Conservation (phyloP, 2,888 invertebrate genomes). For the Phymatocera aterrima region DNA sequence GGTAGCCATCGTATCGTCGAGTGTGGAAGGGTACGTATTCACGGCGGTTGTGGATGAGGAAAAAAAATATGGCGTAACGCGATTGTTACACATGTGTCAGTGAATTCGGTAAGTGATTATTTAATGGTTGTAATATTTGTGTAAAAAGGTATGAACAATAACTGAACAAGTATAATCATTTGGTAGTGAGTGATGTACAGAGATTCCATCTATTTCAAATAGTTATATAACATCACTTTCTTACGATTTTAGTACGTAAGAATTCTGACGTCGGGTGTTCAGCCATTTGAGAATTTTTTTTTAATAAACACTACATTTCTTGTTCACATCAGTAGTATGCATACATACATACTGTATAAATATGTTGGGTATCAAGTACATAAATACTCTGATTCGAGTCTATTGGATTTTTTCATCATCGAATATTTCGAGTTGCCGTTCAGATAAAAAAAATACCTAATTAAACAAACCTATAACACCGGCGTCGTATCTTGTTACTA, state of each 20-base stretch:
- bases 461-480: conserved; percentile 11
- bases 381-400: neutral
- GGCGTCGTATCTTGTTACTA: conserved; percentile 25
- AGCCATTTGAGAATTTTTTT: conserved; percentile 55
- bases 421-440: neutral
- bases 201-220: conserved; percentile 33
- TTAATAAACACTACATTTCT: conserved; percentile 45
- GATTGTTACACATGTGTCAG: conserved; percentile 70
- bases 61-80: conserved; percentile 69
- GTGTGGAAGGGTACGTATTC: too few species aligned
- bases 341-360: too few species aligned
- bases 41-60: too few species aligned
- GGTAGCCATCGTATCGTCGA: too few species aligned
- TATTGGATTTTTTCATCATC: neutral
- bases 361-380: neutral
- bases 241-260: conserved; percentile 46
- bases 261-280: conserved; percentile 54
- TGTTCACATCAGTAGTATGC: neutral
- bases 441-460: neutral
- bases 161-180: neutral
- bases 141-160: conserved; percentile 4
- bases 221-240: conserved; percentile 36
- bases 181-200: conserved; percentile 14
- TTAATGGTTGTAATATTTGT: conserved; percentile 26
- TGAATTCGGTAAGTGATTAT: conserved; percentile 64